Conservation (phyloP, 2,888 invertebrate genomes). For the Onchidella celtica region DNA sequence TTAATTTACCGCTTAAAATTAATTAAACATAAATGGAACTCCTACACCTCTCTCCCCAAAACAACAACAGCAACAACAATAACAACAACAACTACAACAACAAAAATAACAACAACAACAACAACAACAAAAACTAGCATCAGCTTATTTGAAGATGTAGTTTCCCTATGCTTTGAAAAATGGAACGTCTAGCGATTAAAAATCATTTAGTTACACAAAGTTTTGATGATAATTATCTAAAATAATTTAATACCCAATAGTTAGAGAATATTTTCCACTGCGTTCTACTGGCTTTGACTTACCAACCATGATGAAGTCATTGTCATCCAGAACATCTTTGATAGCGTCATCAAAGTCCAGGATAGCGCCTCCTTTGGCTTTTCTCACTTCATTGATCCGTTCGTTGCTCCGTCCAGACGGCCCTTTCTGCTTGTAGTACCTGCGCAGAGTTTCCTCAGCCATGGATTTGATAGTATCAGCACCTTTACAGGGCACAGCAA, state of each 20-base stretch:
- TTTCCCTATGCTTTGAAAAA: no score
- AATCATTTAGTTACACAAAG: no score
- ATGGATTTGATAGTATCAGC: conserved; percentile 82
- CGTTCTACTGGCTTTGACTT: conserved; percentile 60
- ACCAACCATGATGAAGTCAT: conserved; percentile 84
- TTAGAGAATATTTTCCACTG: background rate
- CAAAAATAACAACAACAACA: no score
- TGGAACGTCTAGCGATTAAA: no score
- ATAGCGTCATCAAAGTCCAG: conserved; percentile 83
- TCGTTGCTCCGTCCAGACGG: conserved; percentile 64
- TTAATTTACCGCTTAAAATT: no score
- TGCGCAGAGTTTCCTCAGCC: conserved; percentile 82
- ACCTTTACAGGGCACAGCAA: conserved; percentile 83
- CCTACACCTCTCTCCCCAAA: no score
- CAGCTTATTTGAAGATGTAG: no score
- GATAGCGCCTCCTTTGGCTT: conserved; percentile 84
- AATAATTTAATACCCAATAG: background rate
- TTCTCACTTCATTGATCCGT: conserved; percentile 82
- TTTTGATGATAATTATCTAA: no score
- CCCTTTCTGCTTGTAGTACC: conserved; percentile 81
- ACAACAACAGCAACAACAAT: no score
- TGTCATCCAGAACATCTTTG: conserved; percentile 83
- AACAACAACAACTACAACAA: no score
- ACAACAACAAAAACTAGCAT: no score
- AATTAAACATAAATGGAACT: no score